Conservation (phyloP, 2,888 invertebrate species). For the Invenusta paracnida region DNA sequence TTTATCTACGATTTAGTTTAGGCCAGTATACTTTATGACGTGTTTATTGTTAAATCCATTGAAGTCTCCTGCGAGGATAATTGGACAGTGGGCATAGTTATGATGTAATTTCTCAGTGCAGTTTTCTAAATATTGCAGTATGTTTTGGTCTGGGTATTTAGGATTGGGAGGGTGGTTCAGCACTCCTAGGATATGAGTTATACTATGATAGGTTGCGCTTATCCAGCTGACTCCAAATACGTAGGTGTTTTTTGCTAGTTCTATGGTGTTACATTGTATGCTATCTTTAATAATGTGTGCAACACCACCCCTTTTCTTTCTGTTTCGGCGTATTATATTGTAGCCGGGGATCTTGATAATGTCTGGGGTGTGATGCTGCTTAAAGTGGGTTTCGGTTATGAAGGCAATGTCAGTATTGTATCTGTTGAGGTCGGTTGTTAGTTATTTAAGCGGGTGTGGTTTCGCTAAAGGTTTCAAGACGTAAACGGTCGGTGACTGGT, state of each 20-base stretch:
- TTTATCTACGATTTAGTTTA: neutral
- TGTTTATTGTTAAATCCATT: neutral
- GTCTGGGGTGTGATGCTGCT: neutral
- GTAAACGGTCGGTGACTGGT: too few species aligned
- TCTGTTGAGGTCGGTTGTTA: neutral
- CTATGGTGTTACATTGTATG: neutral
- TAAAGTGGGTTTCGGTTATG: neutral
- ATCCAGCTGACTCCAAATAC: neutral
- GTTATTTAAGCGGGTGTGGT: neutral
- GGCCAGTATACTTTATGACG: neutral
- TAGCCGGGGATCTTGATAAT: neutral
- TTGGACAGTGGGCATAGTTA: neutral
- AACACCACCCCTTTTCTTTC: neutral
- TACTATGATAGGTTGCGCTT: neutral
- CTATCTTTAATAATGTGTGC: neutral
- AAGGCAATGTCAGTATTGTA: neutral
- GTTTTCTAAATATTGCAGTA: neutral
- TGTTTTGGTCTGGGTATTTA: neutral
- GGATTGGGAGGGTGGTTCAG: neutral
- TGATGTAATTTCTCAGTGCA: neutral
- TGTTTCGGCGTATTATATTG: neutral
- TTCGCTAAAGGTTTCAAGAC: too few species aligned
- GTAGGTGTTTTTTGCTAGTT: neutral
- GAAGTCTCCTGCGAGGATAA: slow-evolving; percentile 5
- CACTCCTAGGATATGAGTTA: neutral